Conservation (phyloP, 2,113 vertebrate species). For the Hippocampus guttulatus region DNA sequence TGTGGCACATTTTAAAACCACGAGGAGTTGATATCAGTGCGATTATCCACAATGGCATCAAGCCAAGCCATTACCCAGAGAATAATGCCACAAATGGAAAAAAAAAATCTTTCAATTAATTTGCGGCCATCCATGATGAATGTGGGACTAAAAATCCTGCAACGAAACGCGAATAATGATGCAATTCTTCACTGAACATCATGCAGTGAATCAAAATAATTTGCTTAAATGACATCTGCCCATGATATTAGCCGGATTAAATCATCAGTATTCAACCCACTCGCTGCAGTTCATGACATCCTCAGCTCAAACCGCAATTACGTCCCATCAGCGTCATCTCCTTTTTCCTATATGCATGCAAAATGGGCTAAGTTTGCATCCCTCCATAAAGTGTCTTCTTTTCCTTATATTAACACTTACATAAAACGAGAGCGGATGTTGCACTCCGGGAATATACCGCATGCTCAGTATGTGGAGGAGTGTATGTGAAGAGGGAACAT, state of each 20-base stretch:
- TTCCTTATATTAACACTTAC: constrained; percentile 14
- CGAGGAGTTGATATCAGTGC: background rate
- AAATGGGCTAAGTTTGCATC: background rate
- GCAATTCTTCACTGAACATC: background rate
- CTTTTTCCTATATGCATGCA: background rate
- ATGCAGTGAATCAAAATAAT: background rate
- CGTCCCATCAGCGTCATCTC: background rate
- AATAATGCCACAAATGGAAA: background rate
- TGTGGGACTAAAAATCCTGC: background rate
- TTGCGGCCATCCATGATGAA: background rate
- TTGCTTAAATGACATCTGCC: background rate
- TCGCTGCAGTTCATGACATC: background rate
- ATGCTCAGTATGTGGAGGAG: constrained; percentile 24
- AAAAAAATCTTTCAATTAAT: background rate
- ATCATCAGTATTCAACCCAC: background rate
- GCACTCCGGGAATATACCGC: constrained; percentile 9
- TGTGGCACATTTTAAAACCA: background rate
- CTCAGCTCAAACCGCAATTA: background rate
- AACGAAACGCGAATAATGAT: background rate
- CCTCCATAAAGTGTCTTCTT: background rate
- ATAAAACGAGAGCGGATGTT: constrained; percentile 2
- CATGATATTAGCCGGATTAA: background rate
- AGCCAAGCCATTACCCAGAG: background rate
- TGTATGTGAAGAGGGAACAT: constrained; percentile 18
- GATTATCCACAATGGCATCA: background rate